Percentiles rank a stretch among this genome's conserved stretches.
These are phyloP conservation scores for Stichodactyla helianthus DNA, from an alignment of 64 coral and sea anemone genomes.

Conservation along the genomic window DNA sequence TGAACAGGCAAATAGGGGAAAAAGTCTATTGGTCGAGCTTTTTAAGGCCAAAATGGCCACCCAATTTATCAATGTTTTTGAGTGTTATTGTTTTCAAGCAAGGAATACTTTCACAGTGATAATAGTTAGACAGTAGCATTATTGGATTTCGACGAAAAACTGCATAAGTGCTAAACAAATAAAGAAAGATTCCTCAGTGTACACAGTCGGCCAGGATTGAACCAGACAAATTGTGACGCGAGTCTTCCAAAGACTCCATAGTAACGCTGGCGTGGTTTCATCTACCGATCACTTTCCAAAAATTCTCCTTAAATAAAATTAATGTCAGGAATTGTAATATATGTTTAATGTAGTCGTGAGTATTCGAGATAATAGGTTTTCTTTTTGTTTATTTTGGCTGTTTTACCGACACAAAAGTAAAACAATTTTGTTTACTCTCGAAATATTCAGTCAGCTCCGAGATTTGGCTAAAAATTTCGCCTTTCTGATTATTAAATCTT, in stretches of 20 bases:
- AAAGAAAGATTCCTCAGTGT: neutral
- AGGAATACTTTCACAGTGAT: neutral
- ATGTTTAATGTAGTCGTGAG: neutral
- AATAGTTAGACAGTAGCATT: neutral
- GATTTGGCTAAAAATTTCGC: neutral
- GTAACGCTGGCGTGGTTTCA: neutral
- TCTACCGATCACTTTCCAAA: neutral
- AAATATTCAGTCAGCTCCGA: neutral
- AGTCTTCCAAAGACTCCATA: neutral
- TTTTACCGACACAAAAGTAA: neutral
- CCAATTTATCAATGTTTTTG: neutral
- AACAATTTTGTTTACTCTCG: neutral
- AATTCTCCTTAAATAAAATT: neutral
- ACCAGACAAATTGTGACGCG: neutral
- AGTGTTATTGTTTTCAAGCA: neutral
- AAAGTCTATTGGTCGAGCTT: no score
- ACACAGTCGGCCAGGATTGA: neutral
- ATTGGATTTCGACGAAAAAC: neutral
- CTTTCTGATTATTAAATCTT: neutral
- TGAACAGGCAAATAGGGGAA: no score
- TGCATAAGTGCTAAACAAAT: slow-evolving; percentile 3
- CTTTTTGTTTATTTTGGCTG: neutral
- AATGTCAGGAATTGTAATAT: neutral
- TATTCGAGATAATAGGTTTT: neutral
- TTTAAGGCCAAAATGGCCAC: neutral